Conservation (phyloP, 2,113 vertebrate genomes). For the Hiodon tergisus region DNA sequence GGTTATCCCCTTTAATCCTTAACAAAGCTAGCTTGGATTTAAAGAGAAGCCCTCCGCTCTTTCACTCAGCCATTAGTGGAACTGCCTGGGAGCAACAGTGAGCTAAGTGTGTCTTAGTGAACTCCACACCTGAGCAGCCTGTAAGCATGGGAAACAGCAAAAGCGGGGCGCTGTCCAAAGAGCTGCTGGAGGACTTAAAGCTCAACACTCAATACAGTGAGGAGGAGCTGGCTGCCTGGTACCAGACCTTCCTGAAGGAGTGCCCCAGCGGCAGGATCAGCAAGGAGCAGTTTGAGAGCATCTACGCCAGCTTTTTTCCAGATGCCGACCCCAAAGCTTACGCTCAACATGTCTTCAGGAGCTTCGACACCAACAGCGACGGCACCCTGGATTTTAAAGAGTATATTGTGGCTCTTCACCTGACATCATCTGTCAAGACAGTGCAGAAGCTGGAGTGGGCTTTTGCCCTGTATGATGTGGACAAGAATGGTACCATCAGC, state of each 20-base stretch:
- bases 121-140: background rate
- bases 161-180: conserved; percentile 45
- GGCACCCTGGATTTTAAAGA: conserved; percentile 32
- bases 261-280: conserved; percentile 44
- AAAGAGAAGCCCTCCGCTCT: conserved; percentile 7
- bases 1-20: conserved; percentile 38
- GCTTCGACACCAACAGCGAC: conserved; percentile 34
- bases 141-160: conserved; percentile 47
- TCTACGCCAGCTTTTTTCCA: conserved; percentile 51
- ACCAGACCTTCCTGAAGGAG: conserved; percentile 47
- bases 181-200: conserved; percentile 46
- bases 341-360: conserved; percentile 51
- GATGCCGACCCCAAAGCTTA: conserved; percentile 48
- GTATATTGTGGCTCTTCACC: conserved; percentile 38
- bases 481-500: conserved; percentile 47
- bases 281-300: conserved; percentile 43
- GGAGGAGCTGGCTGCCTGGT: conserved; percentile 43
- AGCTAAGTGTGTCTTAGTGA: background rate
- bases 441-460: conserved; percentile 52
- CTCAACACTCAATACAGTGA: conserved; percentile 43
- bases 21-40: conserved; percentile 33
- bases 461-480: conserved; percentile 49
- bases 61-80: conserved; percentile 2
- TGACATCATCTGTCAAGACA: conserved; percentile 48
- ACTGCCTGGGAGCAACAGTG: background rate